Percentiles rank a stretch among this genome's conserved stretches.
These are phyloP conservation scores for Neomorphus geoffroyi DNA, from an alignment of 2,797 vertebrate species.

Conservation along the genomic window DNA sequence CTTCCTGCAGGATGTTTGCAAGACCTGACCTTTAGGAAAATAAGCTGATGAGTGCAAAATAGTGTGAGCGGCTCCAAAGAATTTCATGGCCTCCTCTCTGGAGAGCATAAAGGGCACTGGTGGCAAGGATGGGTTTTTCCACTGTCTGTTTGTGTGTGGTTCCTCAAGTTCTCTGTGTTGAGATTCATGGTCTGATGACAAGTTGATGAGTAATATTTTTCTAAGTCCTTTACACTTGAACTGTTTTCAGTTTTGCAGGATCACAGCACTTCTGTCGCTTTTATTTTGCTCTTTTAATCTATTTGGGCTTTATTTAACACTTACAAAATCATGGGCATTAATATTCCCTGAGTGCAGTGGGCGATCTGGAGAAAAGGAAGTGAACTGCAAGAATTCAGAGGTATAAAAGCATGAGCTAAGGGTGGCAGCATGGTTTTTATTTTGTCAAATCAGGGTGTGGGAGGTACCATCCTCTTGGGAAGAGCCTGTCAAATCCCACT, in stretches of 20 bases:
- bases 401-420: background rate
- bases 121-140: background rate
- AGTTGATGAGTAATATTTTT: background rate
- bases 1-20: fast-evolving
- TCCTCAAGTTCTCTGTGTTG: background rate
- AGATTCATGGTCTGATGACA: background rate
- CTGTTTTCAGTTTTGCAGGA: background rate
- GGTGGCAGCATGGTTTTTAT: background rate
- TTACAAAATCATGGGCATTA: too few species aligned
- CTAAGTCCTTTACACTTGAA: background rate
- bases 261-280: background rate
- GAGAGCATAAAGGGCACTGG: background rate
- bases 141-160: fast-evolving
- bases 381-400: background rate
- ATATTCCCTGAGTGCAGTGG: fast-evolving
- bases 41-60: background rate
- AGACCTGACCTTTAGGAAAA: background rate
- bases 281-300: background rate
- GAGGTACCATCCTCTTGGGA: background rate
- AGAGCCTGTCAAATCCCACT: background rate
- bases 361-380: background rate
- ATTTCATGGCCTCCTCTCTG: background rate
- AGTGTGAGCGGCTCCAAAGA: background rate
- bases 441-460: background rate
- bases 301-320: background rate